phyloP scores from a whole-genome alignment of 2,797 vertebrate genomes.

The Sebastes jordani region DNA sequence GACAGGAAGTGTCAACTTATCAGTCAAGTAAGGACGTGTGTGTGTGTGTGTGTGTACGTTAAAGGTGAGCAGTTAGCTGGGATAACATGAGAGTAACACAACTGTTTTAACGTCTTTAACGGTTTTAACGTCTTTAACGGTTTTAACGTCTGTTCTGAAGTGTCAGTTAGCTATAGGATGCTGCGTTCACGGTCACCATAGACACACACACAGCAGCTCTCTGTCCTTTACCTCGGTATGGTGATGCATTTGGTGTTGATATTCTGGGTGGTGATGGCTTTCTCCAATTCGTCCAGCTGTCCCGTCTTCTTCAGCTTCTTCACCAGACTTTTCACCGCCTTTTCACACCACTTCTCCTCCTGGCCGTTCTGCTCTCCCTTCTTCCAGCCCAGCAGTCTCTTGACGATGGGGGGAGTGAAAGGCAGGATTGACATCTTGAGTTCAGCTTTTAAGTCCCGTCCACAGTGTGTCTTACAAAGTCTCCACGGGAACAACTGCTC shows the following conservation, averaged over 20 bases:
- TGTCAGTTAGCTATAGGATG: conserved; percentile 6
- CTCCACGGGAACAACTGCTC: conserved; percentile 10
- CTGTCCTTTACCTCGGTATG: conserved; percentile 90
- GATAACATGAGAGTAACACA: not conserved
- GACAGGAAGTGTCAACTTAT: conserved; percentile 40
- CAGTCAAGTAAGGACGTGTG: not conserved
- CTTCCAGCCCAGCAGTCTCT: conserved; percentile 97
- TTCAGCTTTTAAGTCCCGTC: conserved; percentile 56
- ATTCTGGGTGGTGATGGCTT: conserved; percentile 96
- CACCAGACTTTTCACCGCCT: conserved; percentile 97
- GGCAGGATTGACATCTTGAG: conserved; percentile 96
- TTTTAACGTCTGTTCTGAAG: no score
- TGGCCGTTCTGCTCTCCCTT: conserved; percentile 98
- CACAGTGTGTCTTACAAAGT: conserved; percentile 44
- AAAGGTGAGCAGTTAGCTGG: not conserved
- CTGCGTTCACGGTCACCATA: conserved; percentile 26
- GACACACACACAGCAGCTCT: not conserved
- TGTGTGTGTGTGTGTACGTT: not conserved
- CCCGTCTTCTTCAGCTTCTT: conserved; percentile 99
- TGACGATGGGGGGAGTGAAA: conserved; percentile 98
- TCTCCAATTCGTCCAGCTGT: conserved; percentile 98
- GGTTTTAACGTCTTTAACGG: no score
- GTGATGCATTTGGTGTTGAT: conserved; percentile 98
- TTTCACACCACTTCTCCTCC: conserved; percentile 99
- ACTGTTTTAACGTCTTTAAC: not conserved